Conservation (phyloP, 2,888 invertebrate species). For the Tuta absoluta region DNA sequence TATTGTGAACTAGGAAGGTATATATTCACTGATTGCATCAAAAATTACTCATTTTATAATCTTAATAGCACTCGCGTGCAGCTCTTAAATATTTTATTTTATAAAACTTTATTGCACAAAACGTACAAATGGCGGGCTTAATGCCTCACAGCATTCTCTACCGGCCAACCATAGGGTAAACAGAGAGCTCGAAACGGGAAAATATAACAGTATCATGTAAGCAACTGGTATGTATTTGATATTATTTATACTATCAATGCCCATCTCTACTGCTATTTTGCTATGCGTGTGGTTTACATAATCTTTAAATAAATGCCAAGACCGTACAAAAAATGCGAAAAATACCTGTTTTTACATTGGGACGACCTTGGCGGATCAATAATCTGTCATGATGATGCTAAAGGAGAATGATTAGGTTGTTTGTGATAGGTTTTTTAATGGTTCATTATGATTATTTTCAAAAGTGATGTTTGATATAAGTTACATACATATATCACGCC, state of each 20-base stretch:
- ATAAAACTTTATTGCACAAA: too few species aligned
- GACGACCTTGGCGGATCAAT: not conserved
- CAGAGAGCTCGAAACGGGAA: not conserved
- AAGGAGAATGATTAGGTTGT: not conserved
- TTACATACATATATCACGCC: too few species aligned
- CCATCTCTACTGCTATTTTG: constrained; percentile 6
- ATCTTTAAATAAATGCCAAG: constrained; percentile 10
- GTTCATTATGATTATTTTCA: too few species aligned
- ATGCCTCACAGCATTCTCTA: too few species aligned
- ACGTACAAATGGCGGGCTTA: too few species aligned
- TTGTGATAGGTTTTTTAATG: not conserved
- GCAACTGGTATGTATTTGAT: not conserved
- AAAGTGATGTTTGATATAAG: not conserved
- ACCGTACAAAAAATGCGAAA: constrained; percentile 8
- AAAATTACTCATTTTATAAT: too few species aligned
- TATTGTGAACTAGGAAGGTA: too few species aligned
- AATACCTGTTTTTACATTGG: not conserved
- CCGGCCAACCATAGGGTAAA: too few species aligned
- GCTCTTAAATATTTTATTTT: not conserved
- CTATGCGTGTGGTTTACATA: constrained; percentile 14
- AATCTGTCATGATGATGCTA: not conserved
- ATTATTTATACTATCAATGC: not conserved
- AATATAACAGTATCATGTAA: not conserved
- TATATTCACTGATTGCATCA: too few species aligned
- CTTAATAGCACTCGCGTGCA: not conserved